Conservation (phyloP, 2,888 invertebrate species). For the Poecilobothrus nobilitatus region DNA sequence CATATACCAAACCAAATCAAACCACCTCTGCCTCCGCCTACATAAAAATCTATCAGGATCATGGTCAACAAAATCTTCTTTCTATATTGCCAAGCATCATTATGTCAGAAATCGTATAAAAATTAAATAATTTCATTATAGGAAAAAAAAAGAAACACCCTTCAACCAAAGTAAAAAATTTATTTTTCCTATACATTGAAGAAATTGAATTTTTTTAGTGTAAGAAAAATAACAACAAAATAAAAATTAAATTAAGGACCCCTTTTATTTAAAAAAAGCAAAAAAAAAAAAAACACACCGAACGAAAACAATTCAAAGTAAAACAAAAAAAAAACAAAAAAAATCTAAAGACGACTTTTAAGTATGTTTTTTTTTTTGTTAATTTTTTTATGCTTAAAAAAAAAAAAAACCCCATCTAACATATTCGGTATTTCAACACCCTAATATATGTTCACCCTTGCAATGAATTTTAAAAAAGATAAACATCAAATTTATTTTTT, state of each 20-base stretch:
- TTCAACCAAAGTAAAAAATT: no score
- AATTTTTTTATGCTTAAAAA: not conserved
- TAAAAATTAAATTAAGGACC: not conserved
- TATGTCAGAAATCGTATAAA: not conserved
- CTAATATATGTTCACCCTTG: not conserved
- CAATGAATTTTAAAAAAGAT: no score
- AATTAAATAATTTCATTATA: not conserved
- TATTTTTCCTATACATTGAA: no score
- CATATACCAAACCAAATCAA: no score
- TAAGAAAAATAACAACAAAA: not conserved
- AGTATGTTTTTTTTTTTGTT: not conserved
- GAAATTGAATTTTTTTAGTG: no score
- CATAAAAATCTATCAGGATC: not conserved
- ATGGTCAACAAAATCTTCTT: slow-evolving; percentile 1
- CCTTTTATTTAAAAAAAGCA: not conserved
- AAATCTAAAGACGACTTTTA: not conserved
- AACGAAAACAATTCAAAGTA: no score
- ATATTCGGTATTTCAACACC: not conserved
- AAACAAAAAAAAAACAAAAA: no score
- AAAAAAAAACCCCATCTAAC: not conserved
- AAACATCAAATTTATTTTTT: no score
- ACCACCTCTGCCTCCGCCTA: not conserved
- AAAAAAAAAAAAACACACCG: no score
- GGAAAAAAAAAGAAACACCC: not conserved
- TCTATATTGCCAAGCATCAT: not conserved